These are phyloP conservation scores for Lampris incognitus DNA, from an alignment of 2,113 vertebrate genomes.

Conservation along the genomic window DNA sequence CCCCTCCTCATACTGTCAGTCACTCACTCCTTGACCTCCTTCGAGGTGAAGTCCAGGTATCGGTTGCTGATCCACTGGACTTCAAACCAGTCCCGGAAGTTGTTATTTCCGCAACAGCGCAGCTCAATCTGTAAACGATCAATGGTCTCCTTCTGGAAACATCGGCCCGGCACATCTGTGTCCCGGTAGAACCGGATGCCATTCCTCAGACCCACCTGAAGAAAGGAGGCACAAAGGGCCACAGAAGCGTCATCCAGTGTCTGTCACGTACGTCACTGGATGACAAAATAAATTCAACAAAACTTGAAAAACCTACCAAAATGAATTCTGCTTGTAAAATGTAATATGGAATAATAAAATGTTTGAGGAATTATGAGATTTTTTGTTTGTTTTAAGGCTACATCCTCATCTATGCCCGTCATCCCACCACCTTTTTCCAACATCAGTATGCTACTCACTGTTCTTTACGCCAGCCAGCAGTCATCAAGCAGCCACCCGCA, in stretches of 20 bases:
- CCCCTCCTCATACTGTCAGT: slow-evolving; percentile 8
- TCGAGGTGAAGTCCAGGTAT: slow-evolving; percentile 85
- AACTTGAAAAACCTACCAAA: neutral
- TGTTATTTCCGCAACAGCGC: slow-evolving; percentile 86
- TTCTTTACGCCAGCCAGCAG: no score
- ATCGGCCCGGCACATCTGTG: slow-evolving; percentile 87
- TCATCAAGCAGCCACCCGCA: no score
- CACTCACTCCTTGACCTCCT: slow-evolving; percentile 88
- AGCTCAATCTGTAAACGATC: slow-evolving; percentile 87
- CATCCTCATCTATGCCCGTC: no score
- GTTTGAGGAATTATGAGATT: no score
- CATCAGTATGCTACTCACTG: no score
- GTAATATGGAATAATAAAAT: no score
- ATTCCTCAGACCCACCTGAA: slow-evolving; percentile 84
- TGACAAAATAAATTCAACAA: neutral
- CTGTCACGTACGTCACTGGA: no score
- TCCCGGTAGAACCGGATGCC: slow-evolving; percentile 88
- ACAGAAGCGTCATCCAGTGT: no score
- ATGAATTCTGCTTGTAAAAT: neutral
- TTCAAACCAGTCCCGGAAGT: slow-evolving; percentile 89
- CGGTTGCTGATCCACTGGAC: slow-evolving; percentile 88
- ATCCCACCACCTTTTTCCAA: no score
- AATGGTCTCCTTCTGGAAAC: slow-evolving; percentile 87
- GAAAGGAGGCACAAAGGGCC: neutral
- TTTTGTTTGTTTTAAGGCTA: no score